Percentiles rank a stretch among this genome's conserved stretches.
Evolutionary conservation across 2,888 invertebrate species (phyloP).

Genomic region (Rhodophaea formosa): DNA sequence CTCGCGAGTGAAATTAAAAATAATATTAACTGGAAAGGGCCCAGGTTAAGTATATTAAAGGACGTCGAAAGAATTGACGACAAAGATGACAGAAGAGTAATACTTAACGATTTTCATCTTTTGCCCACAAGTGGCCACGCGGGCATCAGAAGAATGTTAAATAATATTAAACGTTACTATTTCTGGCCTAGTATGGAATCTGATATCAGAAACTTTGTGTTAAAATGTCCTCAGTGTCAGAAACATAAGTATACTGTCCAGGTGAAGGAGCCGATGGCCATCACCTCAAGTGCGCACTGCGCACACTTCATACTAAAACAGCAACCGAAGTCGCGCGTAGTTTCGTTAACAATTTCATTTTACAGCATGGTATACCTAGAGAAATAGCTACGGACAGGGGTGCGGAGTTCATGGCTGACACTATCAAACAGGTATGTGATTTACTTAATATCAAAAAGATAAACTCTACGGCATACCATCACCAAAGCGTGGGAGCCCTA

Average conservation of each 20-base stretch:
- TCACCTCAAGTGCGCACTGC: no score
- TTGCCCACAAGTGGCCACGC: conserved; percentile 18
- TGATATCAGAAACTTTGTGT: conserved; percentile 12
- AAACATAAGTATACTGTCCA: not conserved
- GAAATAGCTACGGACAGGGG: no score
- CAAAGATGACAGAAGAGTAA: conserved; percentile 21
- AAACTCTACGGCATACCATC: no score
- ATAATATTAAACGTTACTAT: conserved; percentile 18
- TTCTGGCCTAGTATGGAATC: conserved; percentile 12
- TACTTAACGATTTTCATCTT: conserved; percentile 14
- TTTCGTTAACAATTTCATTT: no score
- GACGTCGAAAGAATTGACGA: conserved; percentile 10
- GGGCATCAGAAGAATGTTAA: conserved; percentile 22
- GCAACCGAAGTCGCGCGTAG: no score
- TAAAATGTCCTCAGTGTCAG: not conserved
- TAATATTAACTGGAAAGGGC: conserved; percentile 1
- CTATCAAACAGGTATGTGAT: no score
- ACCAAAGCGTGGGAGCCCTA: no score
- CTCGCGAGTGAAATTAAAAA: not conserved
- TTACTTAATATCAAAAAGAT: not conserved
- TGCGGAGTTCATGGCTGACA: no score
- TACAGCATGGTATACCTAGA: no score
- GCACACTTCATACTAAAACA: no score
- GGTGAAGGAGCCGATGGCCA: no score
- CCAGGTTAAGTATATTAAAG: conserved; percentile 13